Percentiles rank a stretch among this genome's conserved stretches.
These are phyloP conservation scores for Heteromurus nitidus DNA, from an alignment of 2,888 invertebrate genomes.

Conservation along the genomic window DNA sequence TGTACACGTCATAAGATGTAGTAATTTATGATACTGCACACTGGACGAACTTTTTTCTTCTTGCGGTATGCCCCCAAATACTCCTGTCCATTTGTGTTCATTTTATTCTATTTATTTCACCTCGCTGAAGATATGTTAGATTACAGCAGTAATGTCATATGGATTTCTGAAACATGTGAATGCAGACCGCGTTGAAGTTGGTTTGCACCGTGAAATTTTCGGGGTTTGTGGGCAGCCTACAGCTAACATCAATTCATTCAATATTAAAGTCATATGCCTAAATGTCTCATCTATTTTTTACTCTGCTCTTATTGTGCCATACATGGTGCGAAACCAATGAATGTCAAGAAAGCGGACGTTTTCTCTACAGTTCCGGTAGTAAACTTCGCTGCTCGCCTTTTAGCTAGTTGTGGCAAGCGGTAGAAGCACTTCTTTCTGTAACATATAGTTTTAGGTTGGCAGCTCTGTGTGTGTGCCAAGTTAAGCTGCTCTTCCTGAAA, in stretches of 20 bases:
- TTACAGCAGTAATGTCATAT: neutral
- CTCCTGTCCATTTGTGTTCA: constrained; percentile 40
- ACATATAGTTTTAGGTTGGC: neutral
- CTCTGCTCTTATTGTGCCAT: neutral
- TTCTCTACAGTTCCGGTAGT: too few relatives aligned
- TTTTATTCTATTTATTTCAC: constrained; percentile 39
- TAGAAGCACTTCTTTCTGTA: neutral
- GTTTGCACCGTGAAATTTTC: neutral
- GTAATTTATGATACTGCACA: constrained; percentile 47
- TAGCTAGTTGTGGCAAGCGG: neutral
- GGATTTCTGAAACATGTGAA: neutral
- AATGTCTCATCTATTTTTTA: constrained; percentile 14
- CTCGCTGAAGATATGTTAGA: constrained; percentile 27
- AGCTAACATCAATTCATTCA: constrained; percentile 18
- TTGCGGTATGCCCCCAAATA: constrained; percentile 41
- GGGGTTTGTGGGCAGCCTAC: too few relatives aligned
- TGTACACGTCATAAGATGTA: constrained; percentile 19
- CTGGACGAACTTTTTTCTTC: constrained; percentile 2
- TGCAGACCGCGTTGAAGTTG: neutral
- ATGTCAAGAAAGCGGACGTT: neutral
- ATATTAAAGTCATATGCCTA: constrained; percentile 29
- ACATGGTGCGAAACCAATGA: constrained; percentile 36
- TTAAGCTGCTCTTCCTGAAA: neutral
- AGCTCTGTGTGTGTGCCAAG: neutral
- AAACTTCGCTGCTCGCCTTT: neutral